Evolutionary conservation across 2,113 vertebrate species (phyloP).

Genomic region (human (Homo sapiens)): DNA sequence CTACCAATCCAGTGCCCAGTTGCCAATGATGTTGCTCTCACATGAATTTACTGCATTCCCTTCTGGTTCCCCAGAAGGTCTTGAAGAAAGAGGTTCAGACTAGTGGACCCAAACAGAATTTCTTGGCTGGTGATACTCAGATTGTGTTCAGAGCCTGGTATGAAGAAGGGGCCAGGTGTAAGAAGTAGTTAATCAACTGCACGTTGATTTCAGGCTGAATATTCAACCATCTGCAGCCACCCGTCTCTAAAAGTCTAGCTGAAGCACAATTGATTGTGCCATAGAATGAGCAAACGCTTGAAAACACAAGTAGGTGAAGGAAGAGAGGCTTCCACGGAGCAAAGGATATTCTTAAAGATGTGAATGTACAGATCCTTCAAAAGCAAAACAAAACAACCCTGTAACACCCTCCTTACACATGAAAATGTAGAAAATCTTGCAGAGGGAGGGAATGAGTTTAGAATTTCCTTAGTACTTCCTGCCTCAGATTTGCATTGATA

Average conservation of each 20-base stretch:
- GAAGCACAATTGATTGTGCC: slow-evolving; percentile 70
- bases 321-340: background rate
- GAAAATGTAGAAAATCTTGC: slow-evolving; percentile 61
- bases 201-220: slow-evolving; percentile 82
- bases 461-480: slow-evolving; percentile 77
- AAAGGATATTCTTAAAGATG: slow-evolving; percentile 75
- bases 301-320: background rate
- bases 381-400: slow-evolving; percentile 40
- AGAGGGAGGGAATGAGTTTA: slow-evolving; percentile 57
- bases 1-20: background rate
- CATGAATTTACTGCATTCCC: slow-evolving; percentile 67
- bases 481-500: slow-evolving; percentile 73
- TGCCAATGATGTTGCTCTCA: slow-evolving; percentile 50
- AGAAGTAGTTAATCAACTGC: slow-evolving; percentile 83
- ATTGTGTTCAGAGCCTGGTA: slow-evolving; percentile 80
- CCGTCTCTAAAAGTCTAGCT: slow-evolving; percentile 78
- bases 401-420: slow-evolving; percentile 8
- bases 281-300: slow-evolving; percentile 76
- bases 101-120: slow-evolving; percentile 68
- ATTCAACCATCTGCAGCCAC: slow-evolving; percentile 84
- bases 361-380: slow-evolving; percentile 13
- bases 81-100: slow-evolving; percentile 74
- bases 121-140: slow-evolving; percentile 77
- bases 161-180: slow-evolving; percentile 85
- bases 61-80: slow-evolving; percentile 79